phyloP scores from a whole-genome alignment of 2,113 vertebrate species.

The Ibidorhyncha struthersii region DNA sequence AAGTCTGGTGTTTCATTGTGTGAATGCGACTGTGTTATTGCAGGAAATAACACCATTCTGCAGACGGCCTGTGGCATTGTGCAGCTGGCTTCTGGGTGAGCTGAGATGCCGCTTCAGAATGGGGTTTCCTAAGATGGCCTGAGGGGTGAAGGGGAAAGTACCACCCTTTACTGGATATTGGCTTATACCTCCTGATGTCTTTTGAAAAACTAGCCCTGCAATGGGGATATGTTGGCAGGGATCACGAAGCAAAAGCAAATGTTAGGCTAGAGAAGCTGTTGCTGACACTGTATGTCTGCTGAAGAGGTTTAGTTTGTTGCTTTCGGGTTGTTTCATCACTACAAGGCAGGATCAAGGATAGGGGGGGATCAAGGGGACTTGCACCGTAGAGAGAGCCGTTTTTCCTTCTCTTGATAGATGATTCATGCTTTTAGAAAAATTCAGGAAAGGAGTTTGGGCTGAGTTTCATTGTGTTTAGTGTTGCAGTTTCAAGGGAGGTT shows the following conservation, averaged over 20 bases:
- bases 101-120: background rate
- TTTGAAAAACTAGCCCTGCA: background rate
- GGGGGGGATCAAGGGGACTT: background rate
- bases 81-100: background rate
- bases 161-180: background rate
- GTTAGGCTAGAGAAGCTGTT: background rate
- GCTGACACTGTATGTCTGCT: background rate
- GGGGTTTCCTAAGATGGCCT: background rate
- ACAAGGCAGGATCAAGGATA: no score
- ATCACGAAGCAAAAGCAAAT: background rate
- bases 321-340: background rate
- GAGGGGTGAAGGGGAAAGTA: background rate
- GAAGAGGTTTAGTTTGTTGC: background rate
- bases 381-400: background rate
- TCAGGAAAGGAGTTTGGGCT: background rate
- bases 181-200: background rate
- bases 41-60: conserved; percentile 29
- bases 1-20: background rate
- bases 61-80: background rate
- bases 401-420: background rate
- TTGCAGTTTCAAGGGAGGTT: background rate
- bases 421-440: background rate
- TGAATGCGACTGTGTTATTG: background rate
- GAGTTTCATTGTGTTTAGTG: background rate
- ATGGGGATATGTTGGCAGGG: rapidly evolving